A percentile compares a stretch with the other conserved stretches of the same genome.
Conservation (phyloP, 2,888 invertebrate genomes). For the Eledone cirrhosa region DNA sequence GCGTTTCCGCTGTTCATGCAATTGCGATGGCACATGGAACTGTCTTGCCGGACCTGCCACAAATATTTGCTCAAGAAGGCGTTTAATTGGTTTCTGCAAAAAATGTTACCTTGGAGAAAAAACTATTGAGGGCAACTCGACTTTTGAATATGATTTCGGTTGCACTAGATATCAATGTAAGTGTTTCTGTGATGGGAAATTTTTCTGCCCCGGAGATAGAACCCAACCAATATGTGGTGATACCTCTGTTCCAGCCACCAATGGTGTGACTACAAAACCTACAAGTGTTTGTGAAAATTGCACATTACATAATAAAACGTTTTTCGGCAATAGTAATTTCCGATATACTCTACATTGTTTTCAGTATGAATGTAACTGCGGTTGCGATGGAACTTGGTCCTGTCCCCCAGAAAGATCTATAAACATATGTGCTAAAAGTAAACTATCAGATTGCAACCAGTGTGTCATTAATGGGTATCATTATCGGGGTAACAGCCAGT, state of each 20-base stretch:
- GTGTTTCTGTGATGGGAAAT: constrained; percentile 23
- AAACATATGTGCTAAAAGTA: background rate
- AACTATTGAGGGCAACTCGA: background rate
- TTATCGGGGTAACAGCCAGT: constrained; percentile 4
- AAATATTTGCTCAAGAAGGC: constrained; percentile 40
- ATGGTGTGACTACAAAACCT: too few relatives aligned
- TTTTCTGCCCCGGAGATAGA: constrained; percentile 20
- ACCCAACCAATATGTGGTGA: background rate
- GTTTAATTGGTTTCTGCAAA: background rate
- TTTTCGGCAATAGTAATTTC: constrained; percentile 13
- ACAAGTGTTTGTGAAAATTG: background rate
- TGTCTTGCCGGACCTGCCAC: constrained; percentile 44
- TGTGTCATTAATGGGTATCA: background rate
- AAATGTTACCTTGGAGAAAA: background rate
- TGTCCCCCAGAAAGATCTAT: constrained; percentile 22
- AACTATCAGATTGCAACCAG: background rate
- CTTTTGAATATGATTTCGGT: constrained; percentile 21
- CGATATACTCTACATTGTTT: constrained; percentile 21
- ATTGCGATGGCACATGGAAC: constrained; percentile 52
- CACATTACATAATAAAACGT: background rate
- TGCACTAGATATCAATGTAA: constrained; percentile 12
- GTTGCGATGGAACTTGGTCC: constrained; percentile 18
- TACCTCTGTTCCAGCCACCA: too few relatives aligned
- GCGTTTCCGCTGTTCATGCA: constrained; percentile 49
- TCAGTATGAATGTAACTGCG: constrained; percentile 20